Percentiles rank a stretch among this genome's conserved stretches.
These are phyloP conservation scores for Drosophila yakuba DNA, from an alignment of 1,140 invertebrate species.

Conservation along the genomic window DNA sequence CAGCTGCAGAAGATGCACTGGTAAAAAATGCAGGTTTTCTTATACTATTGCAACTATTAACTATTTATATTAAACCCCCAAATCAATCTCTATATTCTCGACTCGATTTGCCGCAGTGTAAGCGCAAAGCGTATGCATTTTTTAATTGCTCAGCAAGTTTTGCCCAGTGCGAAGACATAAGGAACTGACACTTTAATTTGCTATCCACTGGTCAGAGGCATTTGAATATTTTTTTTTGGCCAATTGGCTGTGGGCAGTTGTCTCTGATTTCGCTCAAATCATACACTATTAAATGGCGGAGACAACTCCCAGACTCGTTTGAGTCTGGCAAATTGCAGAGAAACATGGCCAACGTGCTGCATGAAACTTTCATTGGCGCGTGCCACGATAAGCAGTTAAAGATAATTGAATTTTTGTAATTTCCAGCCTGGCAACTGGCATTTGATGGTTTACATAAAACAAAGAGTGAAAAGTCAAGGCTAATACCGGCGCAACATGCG, in stretches of 20 bases:
- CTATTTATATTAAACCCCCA: no score
- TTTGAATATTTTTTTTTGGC: slow-evolving; percentile 40
- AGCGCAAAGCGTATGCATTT: slow-evolving; percentile 15
- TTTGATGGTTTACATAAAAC: slow-evolving; percentile 62
- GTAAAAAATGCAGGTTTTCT: background rate
- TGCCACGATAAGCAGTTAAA: slow-evolving; percentile 44
- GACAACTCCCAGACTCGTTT: slow-evolving; percentile 40
- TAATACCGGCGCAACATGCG: slow-evolving; percentile 32
- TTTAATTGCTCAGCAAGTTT: slow-evolving; percentile 24
- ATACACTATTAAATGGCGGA: slow-evolving; percentile 26
- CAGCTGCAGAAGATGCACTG: slow-evolving; percentile 21
- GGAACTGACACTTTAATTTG: slow-evolving; percentile 46
- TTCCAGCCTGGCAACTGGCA: slow-evolving; percentile 26
- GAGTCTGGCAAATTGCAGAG: slow-evolving; percentile 37
- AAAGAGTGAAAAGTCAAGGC: slow-evolving; percentile 58
- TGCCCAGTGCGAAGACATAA: slow-evolving; percentile 8
- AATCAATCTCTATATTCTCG: background rate
- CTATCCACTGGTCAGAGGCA: slow-evolving; percentile 10
- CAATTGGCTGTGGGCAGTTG: slow-evolving; percentile 22
- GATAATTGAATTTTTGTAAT: slow-evolving; percentile 63
- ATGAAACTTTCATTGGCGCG: slow-evolving; percentile 61
- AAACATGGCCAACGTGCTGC: slow-evolving; percentile 18
- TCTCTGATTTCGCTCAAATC: slow-evolving; percentile 22
- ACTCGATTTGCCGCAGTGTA: background rate
- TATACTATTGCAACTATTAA: no score